These are phyloP conservation scores for Epinephelus coioides DNA, from an alignment of 2,797 vertebrate species.

Conservation along the genomic window DNA sequence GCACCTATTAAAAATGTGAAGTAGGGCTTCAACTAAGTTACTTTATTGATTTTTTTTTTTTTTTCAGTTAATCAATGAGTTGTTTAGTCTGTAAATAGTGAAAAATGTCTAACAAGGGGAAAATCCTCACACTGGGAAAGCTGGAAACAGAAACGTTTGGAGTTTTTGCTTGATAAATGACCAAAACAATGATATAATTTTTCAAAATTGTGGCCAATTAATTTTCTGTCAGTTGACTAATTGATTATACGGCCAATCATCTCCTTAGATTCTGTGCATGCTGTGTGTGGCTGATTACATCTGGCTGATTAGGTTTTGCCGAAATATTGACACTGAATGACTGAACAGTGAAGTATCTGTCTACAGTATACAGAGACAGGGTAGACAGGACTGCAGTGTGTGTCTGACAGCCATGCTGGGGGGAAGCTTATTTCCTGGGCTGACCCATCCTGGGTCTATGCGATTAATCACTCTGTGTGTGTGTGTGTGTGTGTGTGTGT, in stretches of 20 bases:
- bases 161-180: neutral
- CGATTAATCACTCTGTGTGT: conserved; percentile 12
- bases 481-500: neutral
- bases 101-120: no score
- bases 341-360: neutral
- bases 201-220: neutral
- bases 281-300: neutral
- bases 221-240: neutral
- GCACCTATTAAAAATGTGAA: neutral
- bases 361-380: neutral
- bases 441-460: conserved; percentile 2
- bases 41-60: neutral
- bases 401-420: conserved; percentile 2
- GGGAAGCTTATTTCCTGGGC: conserved; percentile 19
- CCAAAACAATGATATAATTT: neutral
- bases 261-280: neutral
- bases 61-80: neutral
- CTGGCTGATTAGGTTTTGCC: neutral
- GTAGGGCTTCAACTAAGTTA: neutral
- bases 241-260: neutral
- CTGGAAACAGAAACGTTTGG: no score
- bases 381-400: neutral
- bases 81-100: no score
- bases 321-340: neutral
- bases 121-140: neutral